phyloP scores from a whole-genome alignment of 2,113 vertebrate genomes.

The Hyaena hyaena region DNA sequence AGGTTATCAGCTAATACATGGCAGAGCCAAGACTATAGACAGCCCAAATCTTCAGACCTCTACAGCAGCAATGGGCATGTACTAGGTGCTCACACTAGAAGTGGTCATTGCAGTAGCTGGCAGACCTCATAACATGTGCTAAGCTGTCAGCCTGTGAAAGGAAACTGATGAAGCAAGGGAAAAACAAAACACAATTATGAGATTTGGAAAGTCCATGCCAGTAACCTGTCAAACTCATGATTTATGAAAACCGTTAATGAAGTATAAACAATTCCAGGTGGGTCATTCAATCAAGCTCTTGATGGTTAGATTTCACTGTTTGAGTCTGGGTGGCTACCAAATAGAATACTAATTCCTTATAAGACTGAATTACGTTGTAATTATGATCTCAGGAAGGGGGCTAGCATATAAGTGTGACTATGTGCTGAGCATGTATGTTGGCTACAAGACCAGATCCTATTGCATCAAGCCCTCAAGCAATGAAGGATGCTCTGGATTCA shows the following conservation, averaged over 20 bases:
- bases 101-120: neutral
- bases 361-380: slow-evolving; percentile 86
- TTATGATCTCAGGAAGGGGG: slow-evolving; percentile 83
- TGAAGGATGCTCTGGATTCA: slow-evolving; percentile 50
- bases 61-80: neutral
- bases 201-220: neutral
- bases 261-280: slow-evolving; percentile 77
- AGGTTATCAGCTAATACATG: neutral
- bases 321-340: neutral
- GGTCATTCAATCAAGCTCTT: slow-evolving; percentile 75
- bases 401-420: neutral
- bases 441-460: slow-evolving; percentile 74
- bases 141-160: slow-evolving; percentile 68
- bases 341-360: slow-evolving; percentile 83
- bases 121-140: slow-evolving; percentile 57
- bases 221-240: slow-evolving; percentile 70
- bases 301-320: slow-evolving; percentile 55
- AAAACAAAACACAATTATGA: slow-evolving; percentile 70
- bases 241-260: slow-evolving; percentile 80
- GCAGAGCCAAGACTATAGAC: neutral
- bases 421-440: slow-evolving; percentile 53
- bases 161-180: slow-evolving; percentile 63
- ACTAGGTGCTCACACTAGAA: neutral
- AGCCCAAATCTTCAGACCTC: neutral
- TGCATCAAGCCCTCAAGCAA: slow-evolving; percentile 64